Conservation (phyloP, 2,113 vertebrate genomes). For the Trichomycterus rosablanca region DNA sequence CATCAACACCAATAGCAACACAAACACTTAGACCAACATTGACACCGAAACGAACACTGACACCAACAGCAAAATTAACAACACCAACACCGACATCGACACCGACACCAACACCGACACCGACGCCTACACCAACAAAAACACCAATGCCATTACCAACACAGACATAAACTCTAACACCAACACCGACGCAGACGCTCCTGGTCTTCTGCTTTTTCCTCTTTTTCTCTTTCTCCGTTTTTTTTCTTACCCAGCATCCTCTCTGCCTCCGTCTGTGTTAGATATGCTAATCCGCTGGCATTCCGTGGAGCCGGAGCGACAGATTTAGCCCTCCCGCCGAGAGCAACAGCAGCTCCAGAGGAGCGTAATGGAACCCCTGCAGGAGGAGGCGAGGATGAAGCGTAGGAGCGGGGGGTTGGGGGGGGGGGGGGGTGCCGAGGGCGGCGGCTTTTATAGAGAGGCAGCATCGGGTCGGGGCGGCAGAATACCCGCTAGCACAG, state of each 20-base stretch:
- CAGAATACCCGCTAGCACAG: no score
- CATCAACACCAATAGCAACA: no score
- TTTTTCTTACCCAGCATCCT: slow-evolving; percentile 40
- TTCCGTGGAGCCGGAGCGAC: slow-evolving; percentile 63
- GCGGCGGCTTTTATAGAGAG: not conserved
- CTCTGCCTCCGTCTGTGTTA: slow-evolving; percentile 50
- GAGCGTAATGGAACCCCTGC: slow-evolving; percentile 75
- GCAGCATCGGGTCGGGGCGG: not conserved
- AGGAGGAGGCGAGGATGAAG: slow-evolving; percentile 56
- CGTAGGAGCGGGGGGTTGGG: slow-evolving; percentile 7
- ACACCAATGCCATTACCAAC: no score
- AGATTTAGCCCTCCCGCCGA: slow-evolving; percentile 58
- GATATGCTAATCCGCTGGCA: slow-evolving; percentile 68
- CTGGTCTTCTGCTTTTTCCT: not conserved
- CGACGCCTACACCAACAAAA: no score
- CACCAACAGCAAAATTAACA: no score
- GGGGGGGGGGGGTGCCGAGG: not conserved
- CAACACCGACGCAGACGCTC: slow-evolving; percentile 56
- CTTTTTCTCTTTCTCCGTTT: not conserved
- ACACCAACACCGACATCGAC: no score
- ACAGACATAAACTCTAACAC: no score
- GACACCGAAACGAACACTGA: no score
- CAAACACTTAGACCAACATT: no score
- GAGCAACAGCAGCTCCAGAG: slow-evolving; percentile 60
- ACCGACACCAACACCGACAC: no score